Conservation (phyloP, 2,113 vertebrate genomes). For the Bucco capensis region DNA sequence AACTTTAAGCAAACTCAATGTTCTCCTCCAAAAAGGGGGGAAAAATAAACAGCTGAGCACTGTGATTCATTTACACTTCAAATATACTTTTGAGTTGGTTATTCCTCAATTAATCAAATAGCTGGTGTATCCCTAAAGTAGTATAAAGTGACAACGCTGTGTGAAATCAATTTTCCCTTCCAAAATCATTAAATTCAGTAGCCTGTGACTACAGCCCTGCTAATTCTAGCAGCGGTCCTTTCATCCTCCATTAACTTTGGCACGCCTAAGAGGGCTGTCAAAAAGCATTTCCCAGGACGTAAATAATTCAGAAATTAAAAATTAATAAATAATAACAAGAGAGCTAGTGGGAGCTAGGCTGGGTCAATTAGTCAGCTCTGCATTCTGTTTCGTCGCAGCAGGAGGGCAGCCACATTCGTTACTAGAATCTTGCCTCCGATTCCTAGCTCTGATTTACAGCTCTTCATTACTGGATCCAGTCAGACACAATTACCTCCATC, state of each 20-base stretch:
- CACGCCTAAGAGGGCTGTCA: conserved; percentile 82
- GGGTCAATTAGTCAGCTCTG: conserved; percentile 91
- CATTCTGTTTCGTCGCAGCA: conserved; percentile 84
- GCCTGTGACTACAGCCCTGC: conserved; percentile 76
- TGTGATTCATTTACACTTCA: conserved; percentile 84
- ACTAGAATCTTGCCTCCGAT: conserved; percentile 79
- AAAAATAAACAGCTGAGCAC: conserved; percentile 79
- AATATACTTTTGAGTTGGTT: conserved; percentile 81
- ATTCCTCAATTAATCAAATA: conserved; percentile 86
- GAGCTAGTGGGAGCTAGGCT: conserved; percentile 84
- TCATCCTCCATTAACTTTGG: conserved; percentile 87
- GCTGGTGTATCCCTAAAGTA: conserved; percentile 83
- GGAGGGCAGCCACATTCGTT: conserved; percentile 78
- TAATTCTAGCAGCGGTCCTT: conserved; percentile 77
- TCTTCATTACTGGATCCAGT: conserved; percentile 91
- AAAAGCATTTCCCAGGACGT: conserved; percentile 85
- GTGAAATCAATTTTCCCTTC: conserved; percentile 85
- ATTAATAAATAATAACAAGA: conserved; percentile 99
- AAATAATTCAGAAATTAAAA: conserved; percentile 99
- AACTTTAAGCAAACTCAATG: conserved; percentile 71
- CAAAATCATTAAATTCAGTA: conserved; percentile 85
- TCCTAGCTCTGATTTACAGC: conserved; percentile 80
- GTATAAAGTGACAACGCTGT: conserved; percentile 84
- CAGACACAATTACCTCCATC: conserved; percentile 92
- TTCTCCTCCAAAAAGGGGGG: conserved; percentile 66